Conservation (phyloP, 2,113 vertebrate species). For the Coptodon rendalli region DNA sequence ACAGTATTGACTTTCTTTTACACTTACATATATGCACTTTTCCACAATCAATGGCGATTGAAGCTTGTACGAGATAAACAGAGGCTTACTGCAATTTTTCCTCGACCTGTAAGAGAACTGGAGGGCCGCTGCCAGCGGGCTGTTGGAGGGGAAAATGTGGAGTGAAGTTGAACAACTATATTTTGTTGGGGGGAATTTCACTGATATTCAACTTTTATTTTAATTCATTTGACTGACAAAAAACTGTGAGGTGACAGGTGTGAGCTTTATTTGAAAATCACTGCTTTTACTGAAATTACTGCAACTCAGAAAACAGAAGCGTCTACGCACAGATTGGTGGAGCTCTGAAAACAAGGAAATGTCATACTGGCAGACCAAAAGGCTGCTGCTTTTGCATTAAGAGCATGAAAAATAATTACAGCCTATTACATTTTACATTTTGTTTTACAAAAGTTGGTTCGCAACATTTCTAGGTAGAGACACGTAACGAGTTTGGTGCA, state of each 20-base stretch:
- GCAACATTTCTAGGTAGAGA: background rate
- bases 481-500: background rate
- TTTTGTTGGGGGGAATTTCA: background rate
- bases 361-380: background rate
- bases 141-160: background rate
- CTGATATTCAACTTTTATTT: background rate
- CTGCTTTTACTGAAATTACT: background rate
- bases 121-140: fast-evolving
- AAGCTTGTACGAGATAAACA: background rate
- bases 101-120: background rate
- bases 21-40: background rate
- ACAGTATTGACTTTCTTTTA: background rate
- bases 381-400: background rate
- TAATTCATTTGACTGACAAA: background rate
- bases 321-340: background rate
- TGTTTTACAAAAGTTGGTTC: background rate
- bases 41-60: background rate
- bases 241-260: background rate
- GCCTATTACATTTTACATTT: background rate
- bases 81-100: background rate
- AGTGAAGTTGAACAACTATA: background rate
- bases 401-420: background rate
- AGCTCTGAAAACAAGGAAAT: background rate
- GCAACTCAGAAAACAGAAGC: background rate
- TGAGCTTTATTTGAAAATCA: background rate